phyloP scores from a whole-genome alignment of 2,888 invertebrate genomes.

The Drosophila robusta region DNA sequence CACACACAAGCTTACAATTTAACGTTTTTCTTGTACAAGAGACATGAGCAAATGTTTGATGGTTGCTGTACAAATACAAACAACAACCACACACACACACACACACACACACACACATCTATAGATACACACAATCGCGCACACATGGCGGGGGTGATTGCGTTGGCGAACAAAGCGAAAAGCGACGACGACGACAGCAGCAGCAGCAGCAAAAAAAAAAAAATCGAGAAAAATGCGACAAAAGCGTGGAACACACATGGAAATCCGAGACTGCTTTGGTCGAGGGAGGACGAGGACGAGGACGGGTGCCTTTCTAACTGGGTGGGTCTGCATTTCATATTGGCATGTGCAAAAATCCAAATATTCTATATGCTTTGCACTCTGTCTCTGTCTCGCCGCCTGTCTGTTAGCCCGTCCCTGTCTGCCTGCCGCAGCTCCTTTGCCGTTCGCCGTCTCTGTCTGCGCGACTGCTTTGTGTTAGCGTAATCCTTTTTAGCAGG shows the following conservation, averaged over 20 bases:
- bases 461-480: conserved; percentile 70
- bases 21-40: conserved; percentile 54
- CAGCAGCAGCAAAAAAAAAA: conserved; percentile 25
- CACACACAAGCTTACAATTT: conserved; percentile 46
- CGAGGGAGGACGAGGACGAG: conserved; percentile 13
- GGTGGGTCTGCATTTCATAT: conserved; percentile 66
- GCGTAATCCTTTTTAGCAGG: conserved; percentile 76
- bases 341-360: conserved; percentile 80
- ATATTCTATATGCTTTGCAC: conserved; percentile 65
- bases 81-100: conserved; percentile 56
- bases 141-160: conserved; percentile 65
- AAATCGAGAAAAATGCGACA: conserved; percentile 58
- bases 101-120: conserved; percentile 11
- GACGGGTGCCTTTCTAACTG: conserved; percentile 25
- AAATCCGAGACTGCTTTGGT: conserved; percentile 39
- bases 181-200: conserved; percentile 36
- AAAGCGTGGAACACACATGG: conserved; percentile 71
- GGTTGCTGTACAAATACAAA: conserved; percentile 83
- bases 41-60: conserved; percentile 79
- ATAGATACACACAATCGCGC: conserved; percentile 19
- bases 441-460: conserved; percentile 42
- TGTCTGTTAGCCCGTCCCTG: conserved; percentile 7
- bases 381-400: conserved; percentile 21
- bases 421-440: conserved; percentile 14
- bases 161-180: conserved; percentile 72